Evolutionary conservation across 2,888 invertebrate genomes (phyloP).

Genomic region (Nemotelus nigrinus): DNA sequence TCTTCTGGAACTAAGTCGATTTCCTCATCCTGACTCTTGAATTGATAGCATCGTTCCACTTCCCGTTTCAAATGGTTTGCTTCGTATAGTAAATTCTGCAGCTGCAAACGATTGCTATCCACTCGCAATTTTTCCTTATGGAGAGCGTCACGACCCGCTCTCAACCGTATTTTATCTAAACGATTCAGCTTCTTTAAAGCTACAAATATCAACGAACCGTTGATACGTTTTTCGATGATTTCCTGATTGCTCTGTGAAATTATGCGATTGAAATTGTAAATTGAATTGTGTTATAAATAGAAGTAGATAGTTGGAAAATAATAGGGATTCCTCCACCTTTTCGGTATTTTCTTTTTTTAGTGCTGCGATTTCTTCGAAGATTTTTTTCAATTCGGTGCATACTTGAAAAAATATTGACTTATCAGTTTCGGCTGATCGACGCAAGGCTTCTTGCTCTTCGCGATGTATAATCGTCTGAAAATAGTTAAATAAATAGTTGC

Average conservation of each 20-base stretch:
- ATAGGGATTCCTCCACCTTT: constrained; percentile 64
- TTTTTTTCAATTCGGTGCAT: constrained; percentile 75
- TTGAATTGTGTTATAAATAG: constrained; percentile 54
- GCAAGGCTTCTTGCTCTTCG: constrained; percentile 50
- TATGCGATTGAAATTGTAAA: constrained; percentile 32
- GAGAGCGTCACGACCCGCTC: constrained; percentile 82
- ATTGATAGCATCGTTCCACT: constrained; percentile 93
- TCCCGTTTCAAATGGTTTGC: constrained; percentile 93
- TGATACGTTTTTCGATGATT: constrained; percentile 74
- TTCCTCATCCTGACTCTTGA: constrained; percentile 94
- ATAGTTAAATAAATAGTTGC: background rate
- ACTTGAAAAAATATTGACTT: constrained; percentile 48
- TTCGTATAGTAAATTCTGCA: constrained; percentile 95
- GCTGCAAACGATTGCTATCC: constrained; percentile 87
- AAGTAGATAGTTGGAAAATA: constrained; percentile 39
- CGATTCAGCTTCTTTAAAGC: constrained; percentile 89
- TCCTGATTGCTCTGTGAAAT: constrained; percentile 68
- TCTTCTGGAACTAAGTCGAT: constrained; percentile 86
- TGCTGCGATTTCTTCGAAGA: constrained; percentile 75
- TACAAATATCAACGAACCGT: constrained; percentile 81
- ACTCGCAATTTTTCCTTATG: constrained; percentile 87
- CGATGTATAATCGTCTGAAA: constrained; percentile 48
- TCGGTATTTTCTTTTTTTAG: constrained; percentile 70
- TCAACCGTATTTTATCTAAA: constrained; percentile 87
- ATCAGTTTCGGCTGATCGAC: constrained; percentile 47